Evolutionary conservation across 35 echinoderm and acorn worm species (phyloP), one percentile per base, ranked within the genome.

Genomic region (Patiria miniata): DNA sequence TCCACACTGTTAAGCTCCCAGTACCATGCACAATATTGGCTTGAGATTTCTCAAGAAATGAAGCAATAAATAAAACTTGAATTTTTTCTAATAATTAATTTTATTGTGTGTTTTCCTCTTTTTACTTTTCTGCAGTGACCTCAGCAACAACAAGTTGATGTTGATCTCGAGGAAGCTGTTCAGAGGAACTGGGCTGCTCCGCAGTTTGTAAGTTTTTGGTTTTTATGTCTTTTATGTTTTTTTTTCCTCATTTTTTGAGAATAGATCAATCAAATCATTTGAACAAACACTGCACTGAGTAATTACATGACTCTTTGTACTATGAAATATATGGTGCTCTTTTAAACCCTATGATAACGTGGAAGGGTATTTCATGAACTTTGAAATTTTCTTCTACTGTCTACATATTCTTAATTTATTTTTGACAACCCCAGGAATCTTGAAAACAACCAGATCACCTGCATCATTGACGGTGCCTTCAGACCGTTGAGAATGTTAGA

Each of bases 401-500:
- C n/a, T 68, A 17, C 5, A 28, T 36, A 3, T 4, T 28, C 18
- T 7, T 3, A 4, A 4, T 36, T 7, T 68, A 4, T 68, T 7
- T 18, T 18, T 22, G 33, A n/a, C 39, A 22, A 84, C 36, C 61
- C 22, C 86, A 95, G 93, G 86, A 87, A 86, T 61, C 78, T 95
- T 58, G 93, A 95, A 26, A 77, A 85, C 77, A 95, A 95, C 81
- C 86, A 86, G 79, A 91, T 95, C 78, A 82, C 77, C 7, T 95
- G 93, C 81, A 80, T 95, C 52, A 83, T 87, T 54, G 86, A 95
- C 7, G 93, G 89, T 52, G 89, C 89, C 77, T 91, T 95, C 77
- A 78, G 93, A 81, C 93, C 93, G 14, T 86, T 95, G 16, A 73
- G 89, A n/a, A 89, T 88, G 85, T 57, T 95, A 39, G 93, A 95